Percentiles rank a stretch among this genome's conserved stretches.
Evolutionary conservation across 2,888 invertebrate genomes (phyloP).

Genomic region (Abscondita cerata): DNA sequence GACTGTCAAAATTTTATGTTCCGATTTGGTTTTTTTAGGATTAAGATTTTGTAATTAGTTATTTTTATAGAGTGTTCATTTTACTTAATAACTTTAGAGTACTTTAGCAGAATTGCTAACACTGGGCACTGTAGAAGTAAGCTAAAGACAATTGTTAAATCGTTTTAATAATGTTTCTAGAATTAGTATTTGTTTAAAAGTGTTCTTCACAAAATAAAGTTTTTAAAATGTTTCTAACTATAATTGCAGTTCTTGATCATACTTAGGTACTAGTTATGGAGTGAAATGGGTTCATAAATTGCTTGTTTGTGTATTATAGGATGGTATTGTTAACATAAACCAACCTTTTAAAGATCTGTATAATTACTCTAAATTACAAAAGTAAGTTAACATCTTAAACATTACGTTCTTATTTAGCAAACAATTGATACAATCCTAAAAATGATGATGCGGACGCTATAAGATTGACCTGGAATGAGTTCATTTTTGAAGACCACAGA

Average conservation of each 20-base stretch:
- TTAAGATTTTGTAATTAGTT: not conserved
- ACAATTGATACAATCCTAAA: conserved; percentile 74
- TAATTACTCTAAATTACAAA: no score
- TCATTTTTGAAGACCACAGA: conserved; percentile 81
- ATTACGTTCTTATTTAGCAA: conserved; percentile 60
- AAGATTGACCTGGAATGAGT: conserved; percentile 73
- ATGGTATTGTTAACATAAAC: no score
- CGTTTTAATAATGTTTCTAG: no score
- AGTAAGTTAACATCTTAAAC: no score
- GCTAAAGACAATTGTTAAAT: not conserved
- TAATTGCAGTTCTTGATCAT: no score
- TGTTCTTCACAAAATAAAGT: no score
- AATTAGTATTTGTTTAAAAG: no score
- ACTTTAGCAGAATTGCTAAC: not conserved
- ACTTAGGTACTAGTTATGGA: no score
- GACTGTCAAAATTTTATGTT: conserved; percentile 16
- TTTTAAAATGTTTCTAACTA: no score
- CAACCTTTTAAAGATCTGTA: no score
- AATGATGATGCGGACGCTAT: conserved; percentile 80
- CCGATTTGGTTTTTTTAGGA: not conserved
- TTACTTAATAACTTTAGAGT: not conserved
- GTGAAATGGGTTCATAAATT: no score
- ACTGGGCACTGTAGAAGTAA: not conserved
- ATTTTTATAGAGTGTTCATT: not conserved
- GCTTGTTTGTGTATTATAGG: no score